Percentiles rank a stretch among this genome's conserved stretches.
phyloP scores from a whole-genome alignment of 2,113 vertebrate genomes.

The Chloropsis cyanopogon region DNA sequence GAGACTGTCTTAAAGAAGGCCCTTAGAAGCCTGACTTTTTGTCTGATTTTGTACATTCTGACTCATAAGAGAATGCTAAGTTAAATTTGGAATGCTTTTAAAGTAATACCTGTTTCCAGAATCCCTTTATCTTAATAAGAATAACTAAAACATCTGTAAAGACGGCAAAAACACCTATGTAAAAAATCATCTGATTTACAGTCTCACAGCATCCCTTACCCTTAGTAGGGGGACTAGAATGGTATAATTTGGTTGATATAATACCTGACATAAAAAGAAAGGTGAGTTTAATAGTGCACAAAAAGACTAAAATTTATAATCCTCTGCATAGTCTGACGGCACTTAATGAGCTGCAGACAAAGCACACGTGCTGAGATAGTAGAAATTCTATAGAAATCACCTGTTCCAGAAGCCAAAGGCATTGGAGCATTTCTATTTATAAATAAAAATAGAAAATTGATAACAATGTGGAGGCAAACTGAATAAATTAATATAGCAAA shows the following conservation, averaged over 20 bases:
- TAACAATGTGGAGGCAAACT: not conserved
- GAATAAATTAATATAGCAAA: not conserved
- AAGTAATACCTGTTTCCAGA: not conserved
- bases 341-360: not conserved
- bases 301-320: not conserved
- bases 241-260: not conserved
- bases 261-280: not conserved
- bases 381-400: not conserved
- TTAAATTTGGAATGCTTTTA: not conserved
- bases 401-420: not conserved
- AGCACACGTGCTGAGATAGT: not conserved
- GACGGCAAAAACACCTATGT: not conserved
- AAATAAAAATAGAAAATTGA: not conserved
- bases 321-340: not conserved
- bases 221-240: not conserved
- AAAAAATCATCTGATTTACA: not conserved
- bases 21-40: not conserved
- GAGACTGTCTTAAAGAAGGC: not conserved
- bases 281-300: not conserved
- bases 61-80: not conserved
- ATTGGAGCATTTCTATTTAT: not conserved
- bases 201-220: not conserved
- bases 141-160: not conserved
- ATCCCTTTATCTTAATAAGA: not conserved
- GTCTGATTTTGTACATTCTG: not conserved